These are phyloP conservation scores for Enoplosus armatus DNA, from an alignment of 2,797 vertebrate genomes.

Conservation along the genomic window DNA sequence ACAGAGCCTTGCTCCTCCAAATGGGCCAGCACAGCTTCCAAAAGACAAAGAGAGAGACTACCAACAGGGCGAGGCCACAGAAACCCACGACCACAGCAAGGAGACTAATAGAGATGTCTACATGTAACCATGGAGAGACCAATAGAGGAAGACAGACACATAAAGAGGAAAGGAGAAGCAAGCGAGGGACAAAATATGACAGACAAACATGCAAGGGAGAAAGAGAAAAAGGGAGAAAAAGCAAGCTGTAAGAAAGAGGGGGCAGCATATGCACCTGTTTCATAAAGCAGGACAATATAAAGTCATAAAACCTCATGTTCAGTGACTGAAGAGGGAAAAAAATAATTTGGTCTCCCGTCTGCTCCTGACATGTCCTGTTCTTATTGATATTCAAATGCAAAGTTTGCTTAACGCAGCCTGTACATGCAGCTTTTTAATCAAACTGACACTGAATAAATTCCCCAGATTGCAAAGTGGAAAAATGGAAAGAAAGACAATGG, in stretches of 20 bases:
- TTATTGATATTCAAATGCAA: neutral
- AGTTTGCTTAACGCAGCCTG: slow-evolving; percentile 10
- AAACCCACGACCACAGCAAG: slow-evolving; percentile 98
- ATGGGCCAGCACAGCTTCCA: slow-evolving; percentile 99
- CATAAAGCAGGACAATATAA: slow-evolving; percentile 64
- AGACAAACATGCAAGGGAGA: slow-evolving; percentile 84
- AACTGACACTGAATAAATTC: neutral
- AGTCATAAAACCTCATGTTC: slow-evolving; percentile 47
- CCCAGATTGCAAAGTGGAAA: neutral
- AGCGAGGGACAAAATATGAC: slow-evolving; percentile 71
- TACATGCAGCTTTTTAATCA: neutral
- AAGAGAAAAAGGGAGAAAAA: slow-evolving; percentile 81
- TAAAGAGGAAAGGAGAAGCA: slow-evolving; percentile 47
- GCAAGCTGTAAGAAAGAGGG: slow-evolving; percentile 83
- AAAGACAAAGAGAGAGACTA: slow-evolving; percentile 98
- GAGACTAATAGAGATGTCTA: slow-evolving; percentile 98
- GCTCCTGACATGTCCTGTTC: slow-evolving; percentile 8
- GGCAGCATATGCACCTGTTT: slow-evolving; percentile 73
- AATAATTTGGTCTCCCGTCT: neutral
- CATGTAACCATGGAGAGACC: slow-evolving; percentile 73
- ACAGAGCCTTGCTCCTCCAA: slow-evolving; percentile 94
- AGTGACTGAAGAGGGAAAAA: neutral
- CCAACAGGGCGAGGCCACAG: slow-evolving; percentile 97
- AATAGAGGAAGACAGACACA: slow-evolving; percentile 35
- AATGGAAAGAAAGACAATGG: neutral